Percentiles rank a stretch among this genome's conserved stretches.
These are phyloP conservation scores for Gyrodactylus salaris DNA, from an alignment of 1,140 invertebrate genomes.

Conservation along the genomic window DNA sequence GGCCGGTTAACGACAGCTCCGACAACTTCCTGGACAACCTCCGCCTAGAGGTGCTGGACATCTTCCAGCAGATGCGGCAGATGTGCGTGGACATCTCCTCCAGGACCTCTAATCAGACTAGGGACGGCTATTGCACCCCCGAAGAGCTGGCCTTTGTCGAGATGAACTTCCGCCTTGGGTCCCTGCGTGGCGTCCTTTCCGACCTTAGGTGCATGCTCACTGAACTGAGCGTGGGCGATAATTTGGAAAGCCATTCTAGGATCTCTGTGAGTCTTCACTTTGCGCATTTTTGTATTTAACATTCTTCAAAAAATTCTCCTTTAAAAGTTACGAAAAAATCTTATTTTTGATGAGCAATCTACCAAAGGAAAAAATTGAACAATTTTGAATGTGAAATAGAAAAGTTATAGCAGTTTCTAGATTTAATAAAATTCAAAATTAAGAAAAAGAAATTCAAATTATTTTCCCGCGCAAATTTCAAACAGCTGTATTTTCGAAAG, in stretches of 20 bases:
- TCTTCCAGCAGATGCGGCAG: neutral
- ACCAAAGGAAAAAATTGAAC: no score
- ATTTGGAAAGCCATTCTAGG: neutral
- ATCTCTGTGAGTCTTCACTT: neutral
- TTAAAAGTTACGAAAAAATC: no score
- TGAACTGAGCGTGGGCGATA: constrained; percentile 1
- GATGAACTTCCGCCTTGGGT: constrained; percentile 6
- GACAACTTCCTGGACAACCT: neutral
- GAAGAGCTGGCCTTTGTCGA: constrained; percentile 7
- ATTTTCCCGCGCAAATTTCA: no score
- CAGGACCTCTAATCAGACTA: neutral
- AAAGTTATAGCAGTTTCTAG: no score
- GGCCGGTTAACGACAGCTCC: neutral
- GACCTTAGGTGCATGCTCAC: neutral
- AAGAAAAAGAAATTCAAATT: no score
- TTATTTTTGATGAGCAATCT: no score
- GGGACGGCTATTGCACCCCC: constrained; percentile 2
- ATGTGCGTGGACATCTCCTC: constrained; percentile 3
- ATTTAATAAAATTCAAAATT: no score
- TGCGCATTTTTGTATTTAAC: no score
- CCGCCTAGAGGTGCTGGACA: neutral
- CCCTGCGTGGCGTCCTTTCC: neutral
- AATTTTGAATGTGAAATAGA: no score
- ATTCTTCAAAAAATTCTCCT: no score
- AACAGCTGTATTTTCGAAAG: no score